A percentile compares a stretch with the other conserved stretches of the same genome.
These are phyloP conservation scores for Sebastiscus tertius DNA, from an alignment of 2,797 vertebrate species.

Conservation along the genomic window DNA sequence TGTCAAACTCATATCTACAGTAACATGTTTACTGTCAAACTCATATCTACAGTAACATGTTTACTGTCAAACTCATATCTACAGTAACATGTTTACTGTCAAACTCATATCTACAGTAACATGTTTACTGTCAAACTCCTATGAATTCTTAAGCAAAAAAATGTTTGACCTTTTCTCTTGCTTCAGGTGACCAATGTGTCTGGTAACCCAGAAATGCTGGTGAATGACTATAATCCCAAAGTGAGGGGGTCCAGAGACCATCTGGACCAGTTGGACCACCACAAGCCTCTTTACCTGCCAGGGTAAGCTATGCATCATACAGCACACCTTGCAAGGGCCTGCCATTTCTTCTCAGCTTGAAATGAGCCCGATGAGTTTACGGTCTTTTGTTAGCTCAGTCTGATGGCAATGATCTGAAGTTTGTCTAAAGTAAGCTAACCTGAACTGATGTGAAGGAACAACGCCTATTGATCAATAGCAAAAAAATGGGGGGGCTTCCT, in stretches of 20 bases:
- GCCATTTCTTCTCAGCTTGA: background rate
- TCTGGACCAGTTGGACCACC: constrained; percentile 75
- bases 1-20: background rate
- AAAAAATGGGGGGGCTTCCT: background rate
- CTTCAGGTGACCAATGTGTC: constrained; percentile 88
- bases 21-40: background rate
- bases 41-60: background rate
- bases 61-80: background rate
- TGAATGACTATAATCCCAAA: constrained; percentile 78
- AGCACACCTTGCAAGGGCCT: background rate
- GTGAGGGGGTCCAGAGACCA: constrained; percentile 76
- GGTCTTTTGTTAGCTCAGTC: background rate
- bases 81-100: background rate
- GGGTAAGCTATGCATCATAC: constrained; percentile 76
- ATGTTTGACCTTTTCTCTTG: constrained; percentile 1
- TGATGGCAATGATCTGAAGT: background rate
- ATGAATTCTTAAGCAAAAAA: background rate
- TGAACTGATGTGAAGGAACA: background rate
- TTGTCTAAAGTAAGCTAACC: background rate
- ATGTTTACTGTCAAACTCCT: background rate
- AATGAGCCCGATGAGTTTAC: background rate
- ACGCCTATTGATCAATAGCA: background rate
- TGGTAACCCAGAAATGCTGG: constrained; percentile 72
- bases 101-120: background rate
- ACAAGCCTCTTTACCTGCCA: constrained; percentile 77